Conservation (phyloP, 1,140 invertebrate genomes). For the Orius insidiosus region DNA sequence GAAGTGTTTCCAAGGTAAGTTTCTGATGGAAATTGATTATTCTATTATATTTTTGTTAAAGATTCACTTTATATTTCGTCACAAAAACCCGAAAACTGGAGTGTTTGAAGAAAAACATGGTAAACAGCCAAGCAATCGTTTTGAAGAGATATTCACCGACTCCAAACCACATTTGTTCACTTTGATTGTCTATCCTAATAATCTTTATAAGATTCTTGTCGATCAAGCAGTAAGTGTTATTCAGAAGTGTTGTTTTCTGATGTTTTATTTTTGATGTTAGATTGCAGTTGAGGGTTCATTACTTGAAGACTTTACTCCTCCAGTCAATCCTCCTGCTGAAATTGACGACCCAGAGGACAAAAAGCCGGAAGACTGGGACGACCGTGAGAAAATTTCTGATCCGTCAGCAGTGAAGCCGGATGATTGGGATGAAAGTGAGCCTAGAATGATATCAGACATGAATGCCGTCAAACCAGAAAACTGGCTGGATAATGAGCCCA, state of each 20-base stretch:
- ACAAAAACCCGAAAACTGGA: constrained; percentile 86
- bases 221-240: constrained; percentile 42
- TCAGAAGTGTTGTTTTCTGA: too few relatives aligned
- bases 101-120: constrained; percentile 78
- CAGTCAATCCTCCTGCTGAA: constrained; percentile 88
- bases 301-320: constrained; percentile 75
- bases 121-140: constrained; percentile 66
- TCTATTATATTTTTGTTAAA: constrained; percentile 25
- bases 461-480: constrained; percentile 73
- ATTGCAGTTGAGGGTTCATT: constrained; percentile 53
- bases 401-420: constrained; percentile 73
- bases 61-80: constrained; percentile 94
- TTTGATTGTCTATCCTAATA: constrained; percentile 75
- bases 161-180: constrained; percentile 92
- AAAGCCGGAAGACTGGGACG: constrained; percentile 91
- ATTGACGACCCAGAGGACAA: constrained; percentile 87
- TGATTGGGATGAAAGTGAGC: constrained; percentile 90
- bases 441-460: constrained; percentile 75
- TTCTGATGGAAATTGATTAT: neutral
- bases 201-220: constrained; percentile 51
- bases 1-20: constrained; percentile 71
- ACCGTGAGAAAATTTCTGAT: constrained; percentile 88
- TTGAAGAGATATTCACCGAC: constrained; percentile 86
- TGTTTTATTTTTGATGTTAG: constrained; percentile 8
- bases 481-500: constrained; percentile 87